Base-by-base conservation (phyloP, 2,113 vertebrate genomes). In the Rhegmatorhina hoffmannsi region DNA sequence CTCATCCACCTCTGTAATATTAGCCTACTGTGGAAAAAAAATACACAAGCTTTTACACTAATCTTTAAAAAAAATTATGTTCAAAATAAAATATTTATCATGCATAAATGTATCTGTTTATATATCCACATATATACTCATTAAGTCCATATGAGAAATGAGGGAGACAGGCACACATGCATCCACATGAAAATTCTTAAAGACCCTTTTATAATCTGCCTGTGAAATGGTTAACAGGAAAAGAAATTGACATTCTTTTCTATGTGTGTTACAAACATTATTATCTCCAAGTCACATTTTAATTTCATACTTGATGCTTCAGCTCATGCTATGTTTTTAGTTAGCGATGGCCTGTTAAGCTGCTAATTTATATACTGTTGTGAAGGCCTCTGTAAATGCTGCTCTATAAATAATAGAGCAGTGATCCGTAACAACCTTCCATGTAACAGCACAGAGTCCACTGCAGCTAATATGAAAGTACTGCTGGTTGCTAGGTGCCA, bases 401-500 rank as follows among this genome's bases (percentile, higher is more conserved):
- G 96, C 94, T 98, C 97, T 97, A 96, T 98, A 98, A 98, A 98
- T 98, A 98, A 98, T 98, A 98, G 98, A 98, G 97, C 98, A 97
- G 95, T 97, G 95, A 98, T 98, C 98, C 97, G 98, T 98, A 98
- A 97, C 98, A 98, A 98, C 98, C 98, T 98, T 98, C 97, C 90
- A 95, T 96, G 89, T 95, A 97, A 97, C 95, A 96, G 97, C 97
- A 89, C 93, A 95, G 96, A 94, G 97, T 97, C 98, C 97, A 97
- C 97, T 93, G 97, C 94, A 95, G 97, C 97, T 96, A 97, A 97
- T 97, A 98, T 97, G 98, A 98, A 98, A 87, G 96, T 98, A 96
- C 89, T 92, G 96, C 96, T 89, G 95, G 98, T 99, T 98, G 98
- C 98, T 98, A 98, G 98, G 98, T 98, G 98, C 98, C 98, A 97